Base-by-base conservation (phyloP, 2,888 invertebrate species). In the Hyposoter dolosus region DNA sequence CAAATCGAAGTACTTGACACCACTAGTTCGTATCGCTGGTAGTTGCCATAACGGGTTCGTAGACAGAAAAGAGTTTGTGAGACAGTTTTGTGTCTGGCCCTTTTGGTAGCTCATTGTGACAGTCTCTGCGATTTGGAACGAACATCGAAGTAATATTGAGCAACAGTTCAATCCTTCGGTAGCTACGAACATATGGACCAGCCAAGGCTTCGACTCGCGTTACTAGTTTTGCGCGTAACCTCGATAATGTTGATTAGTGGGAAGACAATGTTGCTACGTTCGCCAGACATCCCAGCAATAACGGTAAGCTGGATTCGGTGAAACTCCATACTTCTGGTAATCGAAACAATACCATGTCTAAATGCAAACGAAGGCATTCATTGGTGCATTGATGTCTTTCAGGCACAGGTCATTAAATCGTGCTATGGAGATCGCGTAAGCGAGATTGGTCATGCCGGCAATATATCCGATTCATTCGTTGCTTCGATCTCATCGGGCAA, bases 361-460 rank as follows among this genome's bases (percentile, higher is more conserved):
- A 17, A 17, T 15, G 17, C 17, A 50, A 50, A 50, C n/a, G 4
- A n/a, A 50, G 15, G 4, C n/a, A 50, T 50, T 1, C 9, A 40
- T 15, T n/a, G 47, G 47, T 50, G 47, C 47, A 17, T 50, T n/a
- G 17, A 17, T 50, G 47, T 17, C 23, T 65, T 76, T 65, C 40
- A 83, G 77, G 72, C 45, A 12, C 3, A 77, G 19, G 17, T 72
- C 15, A 2, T 83, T 15, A 72, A 50, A 65, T 35, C 4, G 7
- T 83, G 82, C 28, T 65, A 72, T 45, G 71, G 12, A 12, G 6
- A 45, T 5, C n/a, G 32, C 28, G 35, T 65, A 7, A 66, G 32
- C 5, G 23, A 28, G 28, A 5, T 83, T 2, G 82, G 72, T 1
- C 32, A 72, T 19, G 71, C 28, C 19, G 82, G 82, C 23, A 12